Evolutionary conservation across 1,140 invertebrate genomes (phyloP).

Genomic region (Drosophila asahinai): DNA sequence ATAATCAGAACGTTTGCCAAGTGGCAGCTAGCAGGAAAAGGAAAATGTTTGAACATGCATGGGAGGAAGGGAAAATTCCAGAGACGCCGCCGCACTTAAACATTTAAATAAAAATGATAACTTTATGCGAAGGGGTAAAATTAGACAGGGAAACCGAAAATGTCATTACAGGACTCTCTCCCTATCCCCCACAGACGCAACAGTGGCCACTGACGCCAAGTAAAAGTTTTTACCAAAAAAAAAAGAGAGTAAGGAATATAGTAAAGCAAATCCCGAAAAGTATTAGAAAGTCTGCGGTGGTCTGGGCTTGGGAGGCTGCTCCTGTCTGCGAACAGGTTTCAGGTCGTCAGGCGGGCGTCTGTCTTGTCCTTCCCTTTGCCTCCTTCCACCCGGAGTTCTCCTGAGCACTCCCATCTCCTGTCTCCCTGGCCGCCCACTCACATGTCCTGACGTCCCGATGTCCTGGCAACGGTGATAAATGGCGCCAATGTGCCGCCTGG

Average conservation of each 20-base stretch:
- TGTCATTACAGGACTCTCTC: slow-evolving; percentile 71
- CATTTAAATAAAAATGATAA: slow-evolving; percentile 84
- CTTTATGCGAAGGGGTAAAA: slow-evolving; percentile 79
- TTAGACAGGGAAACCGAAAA: slow-evolving; percentile 61
- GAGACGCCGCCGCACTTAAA: slow-evolving; percentile 59
- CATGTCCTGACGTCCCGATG: slow-evolving; percentile 52
- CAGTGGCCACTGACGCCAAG: slow-evolving; percentile 73
- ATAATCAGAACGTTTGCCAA: slow-evolving; percentile 72
- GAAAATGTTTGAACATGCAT: slow-evolving; percentile 54
- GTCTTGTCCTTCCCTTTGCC: slow-evolving; percentile 23
- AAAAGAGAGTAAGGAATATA: slow-evolving; percentile 26
- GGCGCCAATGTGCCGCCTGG: slow-evolving; percentile 82
- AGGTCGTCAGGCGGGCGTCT: slow-evolving; percentile 62
- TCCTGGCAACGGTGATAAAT: slow-evolving; percentile 83
- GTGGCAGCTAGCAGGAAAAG: slow-evolving; percentile 27
- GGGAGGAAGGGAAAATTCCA: not conserved
- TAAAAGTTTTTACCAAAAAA: slow-evolving; percentile 68
- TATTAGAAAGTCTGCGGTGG: slow-evolving; percentile 63
- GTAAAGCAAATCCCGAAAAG: slow-evolving; percentile 51
- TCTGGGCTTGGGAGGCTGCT: slow-evolving; percentile 27
- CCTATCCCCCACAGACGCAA: slow-evolving; percentile 52
- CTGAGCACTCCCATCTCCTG: not conserved
- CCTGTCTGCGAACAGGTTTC: slow-evolving; percentile 75
- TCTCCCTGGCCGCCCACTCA: slow-evolving; percentile 36
- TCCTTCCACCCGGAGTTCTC: not conserved